These are phyloP conservation scores for Calypte anna DNA, from an alignment of 2,113 vertebrate genomes.

Conservation along the genomic window DNA sequence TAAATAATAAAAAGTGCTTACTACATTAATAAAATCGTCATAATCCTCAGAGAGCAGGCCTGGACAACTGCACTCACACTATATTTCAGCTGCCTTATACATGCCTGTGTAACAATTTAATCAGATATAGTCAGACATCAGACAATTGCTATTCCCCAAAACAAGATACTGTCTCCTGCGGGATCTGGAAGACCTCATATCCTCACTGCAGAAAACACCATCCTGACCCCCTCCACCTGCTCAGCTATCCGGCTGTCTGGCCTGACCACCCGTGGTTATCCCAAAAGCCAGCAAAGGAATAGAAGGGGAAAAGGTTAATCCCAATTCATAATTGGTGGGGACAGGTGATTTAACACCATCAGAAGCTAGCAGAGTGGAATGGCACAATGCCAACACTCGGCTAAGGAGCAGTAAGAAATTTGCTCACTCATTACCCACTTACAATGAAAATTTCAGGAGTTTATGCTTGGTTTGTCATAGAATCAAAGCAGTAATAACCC, in stretches of 20 bases:
- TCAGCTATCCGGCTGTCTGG: background rate
- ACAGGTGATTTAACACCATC: background rate
- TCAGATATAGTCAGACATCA: background rate
- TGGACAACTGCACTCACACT: background rate
- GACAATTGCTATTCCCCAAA: background rate
- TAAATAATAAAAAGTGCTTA: background rate
- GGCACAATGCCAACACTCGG: rapidly evolving
- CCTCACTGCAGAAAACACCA: background rate
- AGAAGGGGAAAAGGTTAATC: rapidly evolving
- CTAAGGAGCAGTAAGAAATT: background rate
- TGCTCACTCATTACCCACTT: background rate
- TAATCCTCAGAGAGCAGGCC: background rate
- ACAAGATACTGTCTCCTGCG: background rate
- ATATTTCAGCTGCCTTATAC: background rate
- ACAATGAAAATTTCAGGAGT: background rate
- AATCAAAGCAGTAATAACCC: background rate
- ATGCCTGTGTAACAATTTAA: background rate
- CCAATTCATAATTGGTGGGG: background rate
- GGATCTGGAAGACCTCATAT: background rate
- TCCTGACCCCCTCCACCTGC: background rate
- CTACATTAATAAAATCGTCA: background rate
- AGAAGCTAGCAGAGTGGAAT: background rate
- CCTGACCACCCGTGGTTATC: background rate
- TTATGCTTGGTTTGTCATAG: background rate
- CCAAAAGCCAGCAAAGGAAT: background rate